These are phyloP conservation scores for Desmophyllum pertusum DNA, from an alignment of 92 coral and sea anemone species.

Conservation along the genomic window DNA sequence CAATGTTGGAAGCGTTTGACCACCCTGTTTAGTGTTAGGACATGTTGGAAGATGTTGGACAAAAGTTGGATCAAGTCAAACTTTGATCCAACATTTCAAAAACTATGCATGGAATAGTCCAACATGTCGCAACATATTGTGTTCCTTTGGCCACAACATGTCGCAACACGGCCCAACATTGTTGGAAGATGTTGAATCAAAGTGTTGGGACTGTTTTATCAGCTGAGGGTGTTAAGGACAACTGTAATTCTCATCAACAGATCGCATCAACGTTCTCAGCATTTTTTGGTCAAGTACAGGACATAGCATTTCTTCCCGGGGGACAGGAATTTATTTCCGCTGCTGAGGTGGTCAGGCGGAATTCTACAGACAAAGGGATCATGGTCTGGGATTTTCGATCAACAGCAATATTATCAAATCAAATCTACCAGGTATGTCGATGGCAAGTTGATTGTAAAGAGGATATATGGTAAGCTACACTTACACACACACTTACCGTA, in stretches of 20 bases:
- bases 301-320: slow-evolving; percentile 79
- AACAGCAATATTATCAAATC: slow-evolving; percentile 93
- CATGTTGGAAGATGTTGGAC: too few relatives aligned
- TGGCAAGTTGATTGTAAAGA: neutral
- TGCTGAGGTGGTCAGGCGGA: slow-evolving; percentile 85
- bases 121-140: too few relatives aligned
- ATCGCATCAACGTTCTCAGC: slow-evolving; percentile 75
- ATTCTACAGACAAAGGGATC: slow-evolving; percentile 97
- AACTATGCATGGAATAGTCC: too few relatives aligned
- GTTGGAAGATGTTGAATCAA: neutral
- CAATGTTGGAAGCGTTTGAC: too few relatives aligned
- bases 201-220: neutral
- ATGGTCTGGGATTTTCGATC: slow-evolving; percentile 96
- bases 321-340: slow-evolving; percentile 93
- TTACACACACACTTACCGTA: too few relatives aligned
- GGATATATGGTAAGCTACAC: too few relatives aligned
- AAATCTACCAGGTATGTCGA: slow-evolving; percentile 88
- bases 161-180: too few relatives aligned
- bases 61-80: too few relatives aligned
- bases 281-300: slow-evolving; percentile 95
- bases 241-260: slow-evolving; percentile 40
- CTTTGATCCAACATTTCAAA: too few relatives aligned
- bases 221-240: neutral
- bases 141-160: too few relatives aligned
- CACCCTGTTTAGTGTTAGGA: too few relatives aligned